These are phyloP conservation scores for Lates calcarifer DNA, from an alignment of 2,113 vertebrate species.

Conservation along the genomic window DNA sequence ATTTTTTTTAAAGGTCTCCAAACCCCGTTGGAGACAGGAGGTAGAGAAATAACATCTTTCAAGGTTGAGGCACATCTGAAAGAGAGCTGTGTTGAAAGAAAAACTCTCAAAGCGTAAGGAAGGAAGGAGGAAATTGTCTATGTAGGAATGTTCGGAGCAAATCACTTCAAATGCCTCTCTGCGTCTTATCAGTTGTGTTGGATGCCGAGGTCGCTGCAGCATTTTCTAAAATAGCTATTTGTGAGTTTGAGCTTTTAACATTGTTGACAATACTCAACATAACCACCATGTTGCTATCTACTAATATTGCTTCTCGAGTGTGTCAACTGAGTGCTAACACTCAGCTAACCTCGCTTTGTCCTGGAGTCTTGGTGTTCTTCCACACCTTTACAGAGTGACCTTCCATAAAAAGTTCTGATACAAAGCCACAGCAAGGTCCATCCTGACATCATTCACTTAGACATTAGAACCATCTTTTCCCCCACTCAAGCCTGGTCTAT, in stretches of 20 bases:
- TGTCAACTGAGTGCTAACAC: slow-evolving; percentile 22
- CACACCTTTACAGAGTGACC: slow-evolving; percentile 27
- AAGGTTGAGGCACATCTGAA: slow-evolving; percentile 57
- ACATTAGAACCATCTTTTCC: neutral
- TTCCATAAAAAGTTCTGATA: slow-evolving; percentile 38
- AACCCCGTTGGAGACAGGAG: slow-evolving; percentile 50
- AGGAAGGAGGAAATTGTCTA: slow-evolving; percentile 25
- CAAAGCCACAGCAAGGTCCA: slow-evolving; percentile 17
- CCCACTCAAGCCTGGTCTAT: neutral
- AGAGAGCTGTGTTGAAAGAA: slow-evolving; percentile 36
- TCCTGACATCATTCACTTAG: neutral
- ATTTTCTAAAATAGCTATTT: slow-evolving; percentile 42
- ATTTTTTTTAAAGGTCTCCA: slow-evolving; percentile 37
- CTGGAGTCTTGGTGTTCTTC: neutral
- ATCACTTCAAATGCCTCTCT: slow-evolving; percentile 43
- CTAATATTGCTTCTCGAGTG: slow-evolving; percentile 8
- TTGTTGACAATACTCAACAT: slow-evolving; percentile 22
- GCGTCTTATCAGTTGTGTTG: slow-evolving; percentile 30
- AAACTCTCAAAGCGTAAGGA: slow-evolving; percentile 31
- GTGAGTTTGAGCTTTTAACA: slow-evolving; percentile 38
- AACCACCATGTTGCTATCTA: neutral
- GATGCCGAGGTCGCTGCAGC: slow-evolving; percentile 24
- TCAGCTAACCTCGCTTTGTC: slow-evolving; percentile 43
- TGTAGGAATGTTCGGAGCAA: slow-evolving; percentile 28
- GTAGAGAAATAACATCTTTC: slow-evolving; percentile 54